Percentiles rank a stretch among this genome's conserved stretches.
Evolutionary conservation across 92 coral and sea anemone species (phyloP).

Genomic region (Micromussa lordhowensis): DNA sequence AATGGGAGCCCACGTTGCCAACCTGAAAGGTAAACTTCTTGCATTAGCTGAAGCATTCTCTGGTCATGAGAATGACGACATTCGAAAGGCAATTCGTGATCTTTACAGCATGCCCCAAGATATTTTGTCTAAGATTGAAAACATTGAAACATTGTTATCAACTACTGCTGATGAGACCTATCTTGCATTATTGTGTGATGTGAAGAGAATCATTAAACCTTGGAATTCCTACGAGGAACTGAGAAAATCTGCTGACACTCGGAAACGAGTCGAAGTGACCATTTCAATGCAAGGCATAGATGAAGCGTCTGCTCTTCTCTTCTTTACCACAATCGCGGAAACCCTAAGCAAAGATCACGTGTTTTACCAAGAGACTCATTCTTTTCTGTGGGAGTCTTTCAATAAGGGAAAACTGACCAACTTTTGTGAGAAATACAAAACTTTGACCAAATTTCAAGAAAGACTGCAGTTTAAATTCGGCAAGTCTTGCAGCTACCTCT

Average conservation of each 20-base stretch:
- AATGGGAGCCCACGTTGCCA: slow-evolving; percentile 19
- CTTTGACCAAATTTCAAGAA: slow-evolving; percentile 47
- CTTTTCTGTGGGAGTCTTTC: slow-evolving; percentile 57
- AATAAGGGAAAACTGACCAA: slow-evolving; percentile 42
- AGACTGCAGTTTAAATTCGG: slow-evolving; percentile 55
- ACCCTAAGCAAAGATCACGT: slow-evolving; percentile 41
- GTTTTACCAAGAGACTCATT: slow-evolving; percentile 61
- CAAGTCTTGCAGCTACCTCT: slow-evolving; percentile 61
- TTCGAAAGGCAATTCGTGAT: background rate
- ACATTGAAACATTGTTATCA: slow-evolving; percentile 18
- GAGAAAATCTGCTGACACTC: slow-evolving; percentile 17
- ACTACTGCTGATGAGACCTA: slow-evolving; percentile 8
- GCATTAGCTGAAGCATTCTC: background rate
- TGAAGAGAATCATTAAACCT: slow-evolving; percentile 46
- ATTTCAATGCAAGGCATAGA: slow-evolving; percentile 44
- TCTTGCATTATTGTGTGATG: slow-evolving; percentile 27
- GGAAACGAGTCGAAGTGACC: slow-evolving; percentile 26
- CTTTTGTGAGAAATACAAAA: slow-evolving; percentile 42
- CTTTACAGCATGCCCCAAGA: slow-evolving; percentile 24
- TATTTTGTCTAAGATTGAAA: slow-evolving; percentile 24
- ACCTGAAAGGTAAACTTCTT: background rate
- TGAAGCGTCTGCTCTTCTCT: slow-evolving; percentile 60
- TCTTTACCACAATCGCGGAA: slow-evolving; percentile 47
- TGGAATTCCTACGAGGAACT: slow-evolving; percentile 37
- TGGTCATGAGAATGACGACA: background rate